Percentiles rank a stretch among this genome's conserved stretches.
Evolutionary conservation across 2,797 vertebrate species (phyloP).

Genomic region (Leuciscus waleckii): DNA sequence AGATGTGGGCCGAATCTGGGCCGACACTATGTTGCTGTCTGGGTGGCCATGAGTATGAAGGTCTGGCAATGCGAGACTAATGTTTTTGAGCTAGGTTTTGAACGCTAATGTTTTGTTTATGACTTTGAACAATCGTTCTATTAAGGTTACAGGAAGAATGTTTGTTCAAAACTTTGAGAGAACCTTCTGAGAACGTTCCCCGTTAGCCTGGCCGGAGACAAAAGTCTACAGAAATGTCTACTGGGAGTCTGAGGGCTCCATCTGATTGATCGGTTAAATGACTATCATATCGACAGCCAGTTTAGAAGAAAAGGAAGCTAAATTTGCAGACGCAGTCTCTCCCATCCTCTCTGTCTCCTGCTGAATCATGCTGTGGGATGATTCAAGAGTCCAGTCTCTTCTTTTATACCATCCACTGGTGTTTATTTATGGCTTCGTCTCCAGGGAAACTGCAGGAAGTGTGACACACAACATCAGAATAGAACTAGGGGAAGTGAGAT

Average conservation of each 20-base stretch:
- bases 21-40: too few relatives aligned
- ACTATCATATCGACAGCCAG: not conserved
- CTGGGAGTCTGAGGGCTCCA: conserved; percentile 4
- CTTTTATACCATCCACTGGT: conserved; percentile 39
- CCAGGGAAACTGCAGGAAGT: conserved; percentile 61
- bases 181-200: not conserved
- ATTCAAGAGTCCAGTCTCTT: conserved; percentile 40
- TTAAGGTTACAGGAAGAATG: not conserved
- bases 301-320: not conserved
- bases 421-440: conserved; percentile 57
- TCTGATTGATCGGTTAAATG: not conserved
- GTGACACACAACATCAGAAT: conserved; percentile 46
- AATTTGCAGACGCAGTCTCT: not conserved
- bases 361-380: conserved; percentile 59
- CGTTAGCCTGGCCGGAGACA: not conserved
- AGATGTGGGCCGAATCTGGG: too few relatives aligned
- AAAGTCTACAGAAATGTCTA: not conserved
- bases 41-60: not conserved
- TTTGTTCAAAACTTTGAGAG: not conserved
- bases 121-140: not conserved
- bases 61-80: not conserved
- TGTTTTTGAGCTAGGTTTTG: not conserved
- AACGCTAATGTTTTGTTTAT: not conserved
- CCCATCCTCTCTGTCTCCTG: conserved; percentile 15
- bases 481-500: conserved; percentile 24